A percentile compares a stretch with the other conserved stretches of the same genome.
These are phyloP conservation scores for Microctonus hyperodae DNA, from an alignment of 2,888 invertebrate species.

Conservation along the genomic window DNA sequence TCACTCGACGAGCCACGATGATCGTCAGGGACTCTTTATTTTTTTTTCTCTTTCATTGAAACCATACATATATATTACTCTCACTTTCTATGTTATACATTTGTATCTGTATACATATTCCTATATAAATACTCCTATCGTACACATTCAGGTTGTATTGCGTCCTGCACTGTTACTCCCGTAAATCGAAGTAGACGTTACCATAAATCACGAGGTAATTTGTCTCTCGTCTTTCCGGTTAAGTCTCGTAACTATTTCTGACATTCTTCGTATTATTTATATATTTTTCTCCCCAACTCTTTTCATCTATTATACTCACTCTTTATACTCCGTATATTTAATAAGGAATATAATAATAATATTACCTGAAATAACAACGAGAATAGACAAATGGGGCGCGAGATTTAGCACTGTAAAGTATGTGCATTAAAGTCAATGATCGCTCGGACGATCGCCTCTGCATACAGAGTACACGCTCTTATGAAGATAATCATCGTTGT, in stretches of 20 bases:
- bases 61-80: background rate
- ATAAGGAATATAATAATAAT: too few relatives aligned
- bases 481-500: constrained; percentile 7
- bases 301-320: background rate
- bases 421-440: background rate
- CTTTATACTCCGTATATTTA: background rate
- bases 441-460: background rate
- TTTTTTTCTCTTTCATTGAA: background rate
- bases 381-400: background rate
- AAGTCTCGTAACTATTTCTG: background rate
- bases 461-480: constrained; percentile 3
- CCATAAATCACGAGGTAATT: background rate
- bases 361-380: too few relatives aligned
- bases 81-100: background rate
- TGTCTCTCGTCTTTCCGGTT: background rate
- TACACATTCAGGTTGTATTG: background rate
- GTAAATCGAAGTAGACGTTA: background rate
- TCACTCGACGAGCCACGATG: constrained; percentile 8
- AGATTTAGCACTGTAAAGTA: background rate
- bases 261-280: background rate
- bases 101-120: background rate
- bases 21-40: background rate
- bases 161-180: background rate
- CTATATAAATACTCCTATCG: background rate
- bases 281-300: background rate